Conservation (phyloP, 2,797 vertebrate genomes). For the Poeciliopsis infans region DNA sequence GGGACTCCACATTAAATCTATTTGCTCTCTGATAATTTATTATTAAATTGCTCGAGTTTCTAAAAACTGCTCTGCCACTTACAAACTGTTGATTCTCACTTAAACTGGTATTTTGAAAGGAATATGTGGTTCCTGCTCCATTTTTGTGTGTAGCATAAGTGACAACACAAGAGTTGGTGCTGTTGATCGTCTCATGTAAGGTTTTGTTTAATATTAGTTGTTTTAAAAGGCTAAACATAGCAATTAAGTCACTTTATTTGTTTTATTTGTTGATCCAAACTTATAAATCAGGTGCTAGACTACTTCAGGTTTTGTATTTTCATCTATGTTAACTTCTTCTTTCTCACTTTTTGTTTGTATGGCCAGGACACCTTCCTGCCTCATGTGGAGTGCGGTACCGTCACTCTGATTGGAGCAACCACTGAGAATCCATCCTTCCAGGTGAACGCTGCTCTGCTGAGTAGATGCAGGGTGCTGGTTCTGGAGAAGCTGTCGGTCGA, state of each 20-base stretch:
- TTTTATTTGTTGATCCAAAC: neutral
- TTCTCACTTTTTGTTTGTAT: slow-evolving; percentile 51
- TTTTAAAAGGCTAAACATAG: neutral
- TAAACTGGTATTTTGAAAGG: neutral
- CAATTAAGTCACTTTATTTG: neutral
- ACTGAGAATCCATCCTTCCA: slow-evolving; percentile 99
- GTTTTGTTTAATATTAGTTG: neutral
- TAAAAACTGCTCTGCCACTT: neutral
- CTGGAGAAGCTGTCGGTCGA: slow-evolving; percentile 92
- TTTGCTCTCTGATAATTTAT: neutral
- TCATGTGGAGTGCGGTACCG: slow-evolving; percentile 93
- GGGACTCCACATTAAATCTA: neutral
- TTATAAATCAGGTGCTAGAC: neutral
- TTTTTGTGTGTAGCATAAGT: neutral
- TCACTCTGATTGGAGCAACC: slow-evolving; percentile 96
- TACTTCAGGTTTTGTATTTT: neutral
- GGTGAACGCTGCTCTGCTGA: slow-evolving; percentile 93
- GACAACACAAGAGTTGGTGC: neutral
- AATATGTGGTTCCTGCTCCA: neutral
- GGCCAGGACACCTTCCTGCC: slow-evolving; percentile 97
- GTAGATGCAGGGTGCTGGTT: slow-evolving; percentile 94
- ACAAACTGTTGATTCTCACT: neutral
- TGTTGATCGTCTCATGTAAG: neutral
- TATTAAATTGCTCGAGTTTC: neutral
- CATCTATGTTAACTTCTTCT: slow-evolving; percentile 45